Percentiles rank a stretch among this genome's conserved stretches.
Conservation (phyloP, 2,888 invertebrate genomes). For the Andrena bucephala region DNA sequence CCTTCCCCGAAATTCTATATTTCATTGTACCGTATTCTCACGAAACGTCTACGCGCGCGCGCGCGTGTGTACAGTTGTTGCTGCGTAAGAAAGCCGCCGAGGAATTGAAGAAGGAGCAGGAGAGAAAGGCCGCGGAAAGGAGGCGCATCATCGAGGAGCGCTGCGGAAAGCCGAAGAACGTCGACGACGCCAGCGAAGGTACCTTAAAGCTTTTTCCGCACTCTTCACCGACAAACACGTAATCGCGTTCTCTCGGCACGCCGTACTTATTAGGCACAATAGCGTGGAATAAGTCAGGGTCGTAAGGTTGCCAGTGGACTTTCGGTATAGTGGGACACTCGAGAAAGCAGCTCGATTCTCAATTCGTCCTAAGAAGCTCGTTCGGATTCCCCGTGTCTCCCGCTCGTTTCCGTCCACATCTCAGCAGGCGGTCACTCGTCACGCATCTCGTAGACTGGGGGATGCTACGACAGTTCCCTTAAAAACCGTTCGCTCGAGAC, state of each 20-base stretch:
- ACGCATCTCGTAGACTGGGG: background rate
- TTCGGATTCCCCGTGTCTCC: background rate
- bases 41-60: background rate
- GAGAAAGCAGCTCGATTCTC: conserved; percentile 20
- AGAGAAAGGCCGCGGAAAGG: conserved; percentile 98
- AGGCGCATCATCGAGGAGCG: conserved; percentile 98
- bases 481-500: conserved; percentile 13
- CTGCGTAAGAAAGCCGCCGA: conserved; percentile 99
- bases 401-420: conserved; percentile 18
- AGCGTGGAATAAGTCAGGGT: conserved; percentile 24
- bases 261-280: background rate
- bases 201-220: conserved; percentile 75
- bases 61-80: conserved; percentile 90
- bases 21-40: conserved; percentile 7
- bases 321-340: background rate
- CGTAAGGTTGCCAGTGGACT: conserved; percentile 3
- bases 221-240: background rate
- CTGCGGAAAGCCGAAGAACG: conserved; percentile 95
- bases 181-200: conserved; percentile 98
- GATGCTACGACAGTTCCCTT: background rate
- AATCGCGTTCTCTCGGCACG: conserved; percentile 25
- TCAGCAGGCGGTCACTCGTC: conserved; percentile 23
- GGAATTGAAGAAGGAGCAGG: conserved; percentile 99
- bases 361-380: background rate
- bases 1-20: conserved; percentile 4